Evolutionary conservation across 2,797 vertebrate species (phyloP), one percentile per base, ranked within the genome.

Genomic region (Gadopsis bispinosus): DNA sequence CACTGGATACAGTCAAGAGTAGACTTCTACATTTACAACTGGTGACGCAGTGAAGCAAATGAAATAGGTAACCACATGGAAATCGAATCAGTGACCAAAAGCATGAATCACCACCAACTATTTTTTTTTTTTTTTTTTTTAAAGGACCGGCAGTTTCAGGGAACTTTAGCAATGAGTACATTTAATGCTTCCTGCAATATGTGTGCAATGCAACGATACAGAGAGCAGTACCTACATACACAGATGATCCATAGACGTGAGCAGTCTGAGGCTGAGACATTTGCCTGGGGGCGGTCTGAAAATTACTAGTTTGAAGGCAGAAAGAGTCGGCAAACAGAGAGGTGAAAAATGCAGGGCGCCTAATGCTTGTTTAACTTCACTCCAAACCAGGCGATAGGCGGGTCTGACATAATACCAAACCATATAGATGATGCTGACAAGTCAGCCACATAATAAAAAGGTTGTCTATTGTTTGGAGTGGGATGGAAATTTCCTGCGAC

Each of bases 281-380:
- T 50, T 83, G 66, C 83, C 82, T 73, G 35, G 55, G 50, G 84
- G 83, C 69, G 51, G 66, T 72, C 61, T 54, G 74, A 31, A 89
- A 88, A 89, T 89, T 87, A 74, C 85, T 80, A 64, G 69, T 84
- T 84, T 86, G 69, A 29, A 20, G 14, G 56, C 78, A 87, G 61
- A 76, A 61, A 64, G 55, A 71, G 54, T 83, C 61, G 60, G 68
- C 73, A 87, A 88, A 86, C 71, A 77, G 39, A 61, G 71, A 81
- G 62, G 79, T 75, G 64, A 84, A 89, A 80, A 64, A 70, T 70
- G 75, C 75, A 79, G 69, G 70, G 22, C 50, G 43, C 61, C 70
- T 72, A 72, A 83, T 60, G 63, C 61, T 67, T 54, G 85, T 88
- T 83, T 77, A 75, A 69, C 65, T 84, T 74, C 58, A 68, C 68